These are phyloP conservation scores for Pyrrhosoma nymphula DNA, from an alignment of 2,888 invertebrate species.

Conservation along the genomic window DNA sequence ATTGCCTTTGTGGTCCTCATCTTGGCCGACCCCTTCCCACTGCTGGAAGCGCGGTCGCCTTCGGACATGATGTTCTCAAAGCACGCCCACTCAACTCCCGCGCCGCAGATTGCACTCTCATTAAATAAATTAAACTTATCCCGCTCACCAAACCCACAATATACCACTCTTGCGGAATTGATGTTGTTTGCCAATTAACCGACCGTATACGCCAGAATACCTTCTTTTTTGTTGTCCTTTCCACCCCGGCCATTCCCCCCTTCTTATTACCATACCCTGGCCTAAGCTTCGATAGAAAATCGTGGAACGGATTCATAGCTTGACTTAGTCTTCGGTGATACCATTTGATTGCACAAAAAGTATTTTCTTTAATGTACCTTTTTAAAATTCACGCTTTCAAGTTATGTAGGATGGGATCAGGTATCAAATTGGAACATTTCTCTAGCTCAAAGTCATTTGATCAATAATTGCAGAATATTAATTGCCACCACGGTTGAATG, in stretches of 20 bases:
- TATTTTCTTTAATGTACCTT: background rate
- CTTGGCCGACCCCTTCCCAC: no score
- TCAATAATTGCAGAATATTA: no score
- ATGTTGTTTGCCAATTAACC: slow-evolving; percentile 24
- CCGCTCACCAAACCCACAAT: background rate
- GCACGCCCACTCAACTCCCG: background rate
- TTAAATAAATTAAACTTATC: background rate
- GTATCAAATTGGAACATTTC: background rate
- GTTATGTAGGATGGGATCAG: background rate
- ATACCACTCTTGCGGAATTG: background rate
- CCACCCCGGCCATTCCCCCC: background rate
- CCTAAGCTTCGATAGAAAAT: background rate
- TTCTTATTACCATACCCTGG: background rate
- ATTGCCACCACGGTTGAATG: no score
- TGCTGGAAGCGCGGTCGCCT: no score
- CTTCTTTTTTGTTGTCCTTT: background rate
- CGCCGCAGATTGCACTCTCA: background rate
- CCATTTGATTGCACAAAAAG: background rate
- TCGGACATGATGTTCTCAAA: background rate
- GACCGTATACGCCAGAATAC: background rate
- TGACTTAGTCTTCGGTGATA: background rate
- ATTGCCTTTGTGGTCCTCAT: no score
- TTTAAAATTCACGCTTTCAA: background rate
- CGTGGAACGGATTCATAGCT: background rate
- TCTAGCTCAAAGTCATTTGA: background rate